Evolutionary conservation across 2,888 invertebrate genomes (phyloP).

Genomic region (Lithophane ornitopus): DNA sequence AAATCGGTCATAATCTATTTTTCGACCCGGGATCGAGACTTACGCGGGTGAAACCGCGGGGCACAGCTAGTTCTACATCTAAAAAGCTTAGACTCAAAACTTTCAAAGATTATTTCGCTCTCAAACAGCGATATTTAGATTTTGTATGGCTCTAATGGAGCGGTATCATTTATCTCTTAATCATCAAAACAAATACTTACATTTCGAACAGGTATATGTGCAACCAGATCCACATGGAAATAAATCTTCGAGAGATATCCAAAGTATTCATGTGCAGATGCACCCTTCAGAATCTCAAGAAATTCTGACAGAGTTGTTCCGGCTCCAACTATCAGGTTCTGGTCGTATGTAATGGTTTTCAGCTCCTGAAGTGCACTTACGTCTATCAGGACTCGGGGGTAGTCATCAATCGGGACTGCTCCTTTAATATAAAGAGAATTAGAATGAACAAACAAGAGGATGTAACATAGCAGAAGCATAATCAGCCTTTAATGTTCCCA

Average conservation of each 20-base stretch:
- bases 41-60: no score
- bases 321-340: conserved; percentile 89
- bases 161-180: no score
- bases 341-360: conserved; percentile 78
- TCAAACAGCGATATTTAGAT: background rate
- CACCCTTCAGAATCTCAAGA: conserved; percentile 83
- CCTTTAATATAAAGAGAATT: conserved; percentile 70
- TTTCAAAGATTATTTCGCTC: background rate
- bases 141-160: no score
- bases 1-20: no score
- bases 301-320: conserved; percentile 89
- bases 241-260: conserved; percentile 90
- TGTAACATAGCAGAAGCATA: no score
- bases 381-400: conserved; percentile 90
- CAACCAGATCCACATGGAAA: conserved; percentile 92
- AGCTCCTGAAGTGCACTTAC: conserved; percentile 91
- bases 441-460: background rate
- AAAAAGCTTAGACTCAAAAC: background rate
- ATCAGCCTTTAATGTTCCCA: no score
- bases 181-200: conserved; percentile 81
- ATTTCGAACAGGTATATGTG: conserved; percentile 93
- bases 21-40: no score
- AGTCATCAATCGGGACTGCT: conserved; percentile 79
- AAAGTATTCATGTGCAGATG: conserved; percentile 83
- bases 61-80: no score